Evolutionary conservation across 2,888 invertebrate genomes (phyloP), one percentile per base, ranked within the genome.

Genomic region (Mimas tiliae): DNA sequence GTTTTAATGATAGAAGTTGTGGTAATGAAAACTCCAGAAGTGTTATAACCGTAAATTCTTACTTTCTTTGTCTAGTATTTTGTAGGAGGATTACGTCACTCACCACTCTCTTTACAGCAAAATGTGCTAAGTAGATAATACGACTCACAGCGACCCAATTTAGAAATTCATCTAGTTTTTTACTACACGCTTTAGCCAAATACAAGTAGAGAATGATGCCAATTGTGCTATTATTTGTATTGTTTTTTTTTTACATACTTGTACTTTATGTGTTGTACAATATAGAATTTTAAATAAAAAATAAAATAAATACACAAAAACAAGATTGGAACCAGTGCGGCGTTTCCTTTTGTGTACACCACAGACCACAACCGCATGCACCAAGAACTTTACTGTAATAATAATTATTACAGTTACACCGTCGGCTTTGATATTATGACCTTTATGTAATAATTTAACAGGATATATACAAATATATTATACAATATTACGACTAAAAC

Each of bases 251-350:
- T n/a, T n/a, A n/a, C n/a, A n/a, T n/a, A n/a, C n/a, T n/a, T n/a
- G n/a, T n/a, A n/a, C n/a, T n/a, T n/a, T n/a, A n/a, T n/a, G n/a
- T n/a, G n/a, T n/a, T n/a, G n/a, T n/a, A n/a, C n/a, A n/a, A n/a
- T n/a, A n/a, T n/a, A n/a, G n/a, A n/a, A n/a, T n/a, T n/a, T n/a
- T n/a, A n/a, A n/a, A n/a, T n/a, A n/a, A n/a, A n/a, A n/a, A n/a
- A n/a, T n/a, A n/a, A n/a, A n/a, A n/a, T n/a, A n/a, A n/a, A n/a
- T 58, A 11, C 58, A 38, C 58, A 58, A 58, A 38, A 38, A 58
- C 58, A 42, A 42, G 19, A 12, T 38, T 58, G 19, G 19, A 58
- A 12, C 58, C 19, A 12, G 12, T 16, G 53, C 34, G 16, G 33
- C 33, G 19, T 38, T 58, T 42, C 38, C 58, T 38, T 58, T 58